Evolutionary conservation across 2,797 vertebrate genomes (phyloP), one percentile per base, ranked within the genome.

Genomic region (Enteromius fasciolatus): DNA sequence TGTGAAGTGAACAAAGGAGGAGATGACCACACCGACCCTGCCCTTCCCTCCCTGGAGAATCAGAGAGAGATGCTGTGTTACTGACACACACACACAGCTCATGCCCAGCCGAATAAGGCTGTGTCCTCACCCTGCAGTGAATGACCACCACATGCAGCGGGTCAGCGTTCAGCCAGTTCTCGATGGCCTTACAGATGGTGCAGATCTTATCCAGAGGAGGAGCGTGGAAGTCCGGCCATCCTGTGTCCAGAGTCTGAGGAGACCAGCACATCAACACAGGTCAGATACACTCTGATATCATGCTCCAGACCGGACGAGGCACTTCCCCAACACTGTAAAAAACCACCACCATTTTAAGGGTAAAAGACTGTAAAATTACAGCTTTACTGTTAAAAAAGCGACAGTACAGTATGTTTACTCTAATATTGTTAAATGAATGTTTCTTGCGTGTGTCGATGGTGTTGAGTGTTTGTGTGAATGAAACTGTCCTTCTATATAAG

Each of bases 141-240:
- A 99, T 97, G 23, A 99, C 98, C 5, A 95, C 98, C 84, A 99
- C 97, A 0, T 97, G 97, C 6, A 97, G 95, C 5, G 95, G 95
- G 90, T 97, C 93, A 0, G 88, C 94, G 84, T 96, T 96, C 70
- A 99, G 93, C 98, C 98, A 99, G 33, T 94, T 94, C 91, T 99
- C 98, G 95, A 98, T 97, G 48, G 97, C 95, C 90, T 99, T 99
- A 87, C 98, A 99, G 89, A 99, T 97, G 86, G 95, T 97, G 88
- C 98, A 98, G 90, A 99, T 94, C 90, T 97, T 99, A 89, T 99
- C 96, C 44, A 99, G 94, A 25, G 97, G 96, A 0, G 97, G 98
- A 1, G 98, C 98, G 0, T 99, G 97, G 68, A 97, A 93, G 89
- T 99, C 98, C 0, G 97, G 98, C 98, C 98, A 99, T 33, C 97